A percentile compares a stretch with the other conserved stretches of the same genome.
These are phyloP conservation scores for Gambusia yucatana DNA, from an alignment of 2,797 vertebrate species.

Conservation along the genomic window DNA sequence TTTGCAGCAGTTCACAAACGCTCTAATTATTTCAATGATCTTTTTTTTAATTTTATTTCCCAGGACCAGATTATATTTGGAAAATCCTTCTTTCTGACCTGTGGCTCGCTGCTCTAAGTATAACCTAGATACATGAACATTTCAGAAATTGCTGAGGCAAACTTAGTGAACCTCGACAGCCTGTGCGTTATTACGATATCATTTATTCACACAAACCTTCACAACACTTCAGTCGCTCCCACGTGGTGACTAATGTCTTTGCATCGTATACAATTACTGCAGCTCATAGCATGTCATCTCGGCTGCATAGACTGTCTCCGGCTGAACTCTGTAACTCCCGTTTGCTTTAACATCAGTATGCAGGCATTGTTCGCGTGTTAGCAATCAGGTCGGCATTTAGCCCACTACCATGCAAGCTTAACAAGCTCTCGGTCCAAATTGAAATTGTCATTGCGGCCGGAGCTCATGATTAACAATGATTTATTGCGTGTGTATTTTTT, in stretches of 20 bases:
- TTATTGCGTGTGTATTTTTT: background rate
- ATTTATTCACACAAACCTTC: background rate
- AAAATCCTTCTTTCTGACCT: background rate
- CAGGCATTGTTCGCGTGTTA: conserved; percentile 3
- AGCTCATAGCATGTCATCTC: background rate
- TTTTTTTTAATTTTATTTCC: background rate
- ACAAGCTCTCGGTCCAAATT: conserved; percentile 17
- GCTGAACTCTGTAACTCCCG: background rate
- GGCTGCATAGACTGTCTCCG: background rate
- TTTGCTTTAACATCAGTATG: background rate
- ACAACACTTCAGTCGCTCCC: background rate
- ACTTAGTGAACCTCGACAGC: background rate
- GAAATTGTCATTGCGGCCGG: conserved; percentile 18
- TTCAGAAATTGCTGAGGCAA: background rate
- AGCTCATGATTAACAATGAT: conserved; percentile 12
- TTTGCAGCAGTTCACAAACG: no score
- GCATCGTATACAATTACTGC: background rate
- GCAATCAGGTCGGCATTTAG: conserved; percentile 6
- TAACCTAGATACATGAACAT: background rate
- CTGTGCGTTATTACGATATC: background rate
- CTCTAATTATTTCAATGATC: background rate
- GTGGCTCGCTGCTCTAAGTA: background rate
- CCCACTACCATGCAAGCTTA: background rate
- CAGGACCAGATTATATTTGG: background rate
- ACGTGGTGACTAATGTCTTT: background rate